Evolutionary conservation across 1,140 invertebrate genomes (phyloP).

Genomic region (Oreohelix idahoensis): DNA sequence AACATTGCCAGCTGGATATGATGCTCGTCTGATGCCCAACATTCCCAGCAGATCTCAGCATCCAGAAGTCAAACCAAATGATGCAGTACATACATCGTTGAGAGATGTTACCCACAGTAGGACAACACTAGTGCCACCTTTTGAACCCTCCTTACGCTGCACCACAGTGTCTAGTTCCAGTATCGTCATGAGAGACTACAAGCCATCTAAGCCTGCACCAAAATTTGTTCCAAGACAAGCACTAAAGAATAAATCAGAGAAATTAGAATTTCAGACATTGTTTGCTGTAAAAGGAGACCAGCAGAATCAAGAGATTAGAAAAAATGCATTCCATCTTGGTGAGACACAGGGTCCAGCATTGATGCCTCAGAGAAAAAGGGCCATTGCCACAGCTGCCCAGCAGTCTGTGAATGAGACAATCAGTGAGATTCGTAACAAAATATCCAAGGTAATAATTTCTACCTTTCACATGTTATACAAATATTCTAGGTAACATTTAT

Average conservation of each 20-base stretch:
- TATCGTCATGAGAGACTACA: conserved; percentile 55
- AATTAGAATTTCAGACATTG: conserved; percentile 29
- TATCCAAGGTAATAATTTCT: conserved; percentile 59
- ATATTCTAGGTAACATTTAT: too few relatives aligned
- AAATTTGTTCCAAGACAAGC: conserved; percentile 66
- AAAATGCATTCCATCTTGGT: conserved; percentile 60
- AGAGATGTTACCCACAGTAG: background rate
- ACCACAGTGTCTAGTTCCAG: background rate
- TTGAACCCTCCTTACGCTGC: background rate
- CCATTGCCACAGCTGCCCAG: conserved; percentile 33
- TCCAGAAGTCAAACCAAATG: background rate
- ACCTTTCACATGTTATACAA: too few relatives aligned
- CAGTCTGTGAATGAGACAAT: conserved; percentile 55
- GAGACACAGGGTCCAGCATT: conserved; percentile 50
- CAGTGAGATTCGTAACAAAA: conserved; percentile 54
- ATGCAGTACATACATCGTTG: background rate
- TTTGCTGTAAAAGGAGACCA: conserved; percentile 33
- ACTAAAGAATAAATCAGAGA: conserved; percentile 34
- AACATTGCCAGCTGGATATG: conserved; percentile 52
- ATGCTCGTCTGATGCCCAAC: conserved; percentile 42
- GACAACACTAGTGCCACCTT: background rate
- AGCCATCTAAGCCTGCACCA: conserved; percentile 46
- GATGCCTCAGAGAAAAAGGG: conserved; percentile 14
- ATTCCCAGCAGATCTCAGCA: background rate
- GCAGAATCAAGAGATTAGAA: conserved; percentile 50